Evolutionary conservation across 2,797 vertebrate species (phyloP).

Genomic region (Periparus ater): DNA sequence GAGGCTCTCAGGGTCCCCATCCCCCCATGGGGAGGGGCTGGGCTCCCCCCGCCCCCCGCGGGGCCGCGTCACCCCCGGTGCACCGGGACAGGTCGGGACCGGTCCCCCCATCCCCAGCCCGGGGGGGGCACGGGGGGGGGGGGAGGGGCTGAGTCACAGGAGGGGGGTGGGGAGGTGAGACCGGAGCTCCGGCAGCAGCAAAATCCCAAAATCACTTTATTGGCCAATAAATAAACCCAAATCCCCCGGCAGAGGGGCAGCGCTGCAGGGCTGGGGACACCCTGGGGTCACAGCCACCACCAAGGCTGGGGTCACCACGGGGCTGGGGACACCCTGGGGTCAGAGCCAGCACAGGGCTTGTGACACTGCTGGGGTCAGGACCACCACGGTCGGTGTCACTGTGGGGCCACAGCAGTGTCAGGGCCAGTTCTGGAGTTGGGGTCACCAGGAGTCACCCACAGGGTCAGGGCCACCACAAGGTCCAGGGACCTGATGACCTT

Average conservation of each 20-base stretch:
- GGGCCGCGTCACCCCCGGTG: too few species aligned
- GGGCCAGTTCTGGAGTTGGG: too few species aligned
- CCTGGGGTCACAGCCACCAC: too few species aligned
- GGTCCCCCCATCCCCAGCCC: too few species aligned
- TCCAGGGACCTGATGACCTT: accelerated
- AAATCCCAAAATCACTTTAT: not conserved
- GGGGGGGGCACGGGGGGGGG: too few species aligned
- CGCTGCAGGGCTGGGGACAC: not conserved
- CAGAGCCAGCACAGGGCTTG: not conserved
- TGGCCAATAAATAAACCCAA: not conserved
- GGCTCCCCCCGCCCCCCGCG: too few species aligned
- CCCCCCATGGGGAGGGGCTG: too few species aligned
- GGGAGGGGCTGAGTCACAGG: too few species aligned
- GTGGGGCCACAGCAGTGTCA: not conserved
- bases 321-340: too few species aligned
- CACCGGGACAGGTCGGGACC: too few species aligned
- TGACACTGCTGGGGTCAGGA: not conserved
- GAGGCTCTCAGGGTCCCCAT: not conserved
- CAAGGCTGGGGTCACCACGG: not conserved
- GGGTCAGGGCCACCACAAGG: not conserved
- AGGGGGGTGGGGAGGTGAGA: not conserved
- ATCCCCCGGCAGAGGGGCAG: accelerated
- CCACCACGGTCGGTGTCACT: accelerated
- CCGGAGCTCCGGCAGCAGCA: not conserved
- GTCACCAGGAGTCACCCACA: not conserved